Evolutionary conservation across 53 echinoderm and acorn worm species (phyloP).

Genomic region (Antedon mediterranea): DNA sequence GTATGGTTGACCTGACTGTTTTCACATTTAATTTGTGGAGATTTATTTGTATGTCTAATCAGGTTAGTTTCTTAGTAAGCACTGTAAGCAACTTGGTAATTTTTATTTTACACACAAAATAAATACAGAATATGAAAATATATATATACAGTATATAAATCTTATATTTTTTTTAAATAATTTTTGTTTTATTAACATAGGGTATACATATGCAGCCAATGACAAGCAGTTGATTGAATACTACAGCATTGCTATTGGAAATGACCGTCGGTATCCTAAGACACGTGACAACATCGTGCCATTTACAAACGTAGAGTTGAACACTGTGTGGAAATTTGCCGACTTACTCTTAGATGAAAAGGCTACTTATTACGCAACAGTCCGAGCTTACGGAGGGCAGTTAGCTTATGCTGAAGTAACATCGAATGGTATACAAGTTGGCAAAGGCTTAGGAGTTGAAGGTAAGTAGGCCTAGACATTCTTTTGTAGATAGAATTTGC

Average conservation of each 20-base stretch:
- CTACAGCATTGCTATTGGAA: slow-evolving; percentile 34
- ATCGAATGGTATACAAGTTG: slow-evolving; percentile 28
- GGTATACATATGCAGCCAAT: too few relatives aligned
- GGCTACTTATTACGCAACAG: slow-evolving; percentile 30
- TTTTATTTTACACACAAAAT: too few relatives aligned
- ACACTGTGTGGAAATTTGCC: slow-evolving; percentile 20
- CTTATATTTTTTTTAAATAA: too few relatives aligned
- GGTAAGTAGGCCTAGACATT: too few relatives aligned
- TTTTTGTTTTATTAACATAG: too few relatives aligned
- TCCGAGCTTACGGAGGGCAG: slow-evolving; percentile 22
- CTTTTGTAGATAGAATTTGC: not conserved
- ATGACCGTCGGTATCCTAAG: slow-evolving; percentile 38
- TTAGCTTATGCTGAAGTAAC: slow-evolving; percentile 30
- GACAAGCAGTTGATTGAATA: slow-evolving; percentile 23
- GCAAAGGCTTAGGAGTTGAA: slow-evolving; percentile 13
- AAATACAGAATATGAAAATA: too few relatives aligned
- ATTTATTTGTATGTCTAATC: too few relatives aligned
- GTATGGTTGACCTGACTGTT: too few relatives aligned
- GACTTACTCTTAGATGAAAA: slow-evolving; percentile 7
- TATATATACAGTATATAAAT: too few relatives aligned
- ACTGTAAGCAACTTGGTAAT: too few relatives aligned
- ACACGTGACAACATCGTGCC: slow-evolving; percentile 39
- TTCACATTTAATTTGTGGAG: too few relatives aligned
- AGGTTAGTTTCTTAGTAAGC: too few relatives aligned
- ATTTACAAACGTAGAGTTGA: slow-evolving; percentile 27